Percentiles rank a stretch among this genome's conserved stretches.
These are phyloP conservation scores for Ophion slaviceki DNA, from an alignment of 2,888 invertebrate species.

Conservation along the genomic window DNA sequence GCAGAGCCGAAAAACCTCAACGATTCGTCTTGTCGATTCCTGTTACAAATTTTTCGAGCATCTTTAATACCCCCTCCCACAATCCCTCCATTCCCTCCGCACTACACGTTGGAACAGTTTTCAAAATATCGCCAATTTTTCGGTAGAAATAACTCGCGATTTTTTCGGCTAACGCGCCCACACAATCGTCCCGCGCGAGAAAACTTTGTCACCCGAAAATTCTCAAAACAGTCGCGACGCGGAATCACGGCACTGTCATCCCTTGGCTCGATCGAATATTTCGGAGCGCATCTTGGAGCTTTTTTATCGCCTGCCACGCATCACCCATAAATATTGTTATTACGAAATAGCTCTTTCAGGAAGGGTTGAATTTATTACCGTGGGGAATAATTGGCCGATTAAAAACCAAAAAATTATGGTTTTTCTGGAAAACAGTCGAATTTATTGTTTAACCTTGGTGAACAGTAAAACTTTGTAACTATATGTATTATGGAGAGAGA, in stretches of 20 bases:
- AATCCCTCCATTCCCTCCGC: neutral
- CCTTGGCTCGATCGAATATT: neutral
- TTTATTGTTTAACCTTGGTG: too few species aligned
- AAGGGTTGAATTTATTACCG: too few species aligned
- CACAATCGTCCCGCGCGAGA: slow-evolving; percentile 7
- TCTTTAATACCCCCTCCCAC: neutral
- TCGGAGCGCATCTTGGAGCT: neutral
- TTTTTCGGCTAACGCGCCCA: slow-evolving; percentile 22
- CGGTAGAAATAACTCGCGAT: slow-evolving; percentile 27
- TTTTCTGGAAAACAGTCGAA: too few species aligned
- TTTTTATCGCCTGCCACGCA: slow-evolving; percentile 1
- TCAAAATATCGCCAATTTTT: slow-evolving; percentile 50
- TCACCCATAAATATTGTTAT: slow-evolving; percentile 2
- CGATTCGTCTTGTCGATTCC: slow-evolving; percentile 40
- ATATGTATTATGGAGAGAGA: too few species aligned
- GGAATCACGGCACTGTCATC: neutral
- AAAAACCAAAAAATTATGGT: too few species aligned
- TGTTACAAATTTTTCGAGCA: slow-evolving; percentile 45
- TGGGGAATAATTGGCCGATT: too few species aligned
- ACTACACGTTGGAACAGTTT: neutral
- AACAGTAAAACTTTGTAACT: too few species aligned
- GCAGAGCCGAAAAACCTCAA: slow-evolving; percentile 12
- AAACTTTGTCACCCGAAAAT: slow-evolving; percentile 28
- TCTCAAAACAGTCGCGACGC: slow-evolving; percentile 11
- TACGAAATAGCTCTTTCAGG: neutral